phyloP scores from a whole-genome alignment of 2,113 vertebrate genomes.

The Seriola dumerili region DNA sequence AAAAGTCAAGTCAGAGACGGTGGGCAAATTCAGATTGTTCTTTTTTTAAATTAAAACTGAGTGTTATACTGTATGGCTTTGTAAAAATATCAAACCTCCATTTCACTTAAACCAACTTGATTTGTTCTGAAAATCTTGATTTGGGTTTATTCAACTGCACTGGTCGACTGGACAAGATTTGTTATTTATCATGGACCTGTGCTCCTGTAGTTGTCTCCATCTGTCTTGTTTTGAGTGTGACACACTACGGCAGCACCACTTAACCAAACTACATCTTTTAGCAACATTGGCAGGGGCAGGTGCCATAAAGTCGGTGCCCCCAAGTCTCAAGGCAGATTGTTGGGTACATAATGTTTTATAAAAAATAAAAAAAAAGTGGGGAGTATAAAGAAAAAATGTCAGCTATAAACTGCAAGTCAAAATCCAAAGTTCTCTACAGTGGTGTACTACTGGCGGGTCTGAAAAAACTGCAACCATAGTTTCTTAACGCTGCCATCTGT shows the following conservation, averaged over 20 bases:
- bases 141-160: neutral
- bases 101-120: neutral
- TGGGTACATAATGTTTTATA: slow-evolving; percentile 49
- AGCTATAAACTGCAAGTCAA: slow-evolving; percentile 35
- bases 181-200: slow-evolving; percentile 5
- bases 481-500: neutral
- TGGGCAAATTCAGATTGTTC: slow-evolving; percentile 8
- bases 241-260: slow-evolving; percentile 40
- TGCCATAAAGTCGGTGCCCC: slow-evolving; percentile 39
- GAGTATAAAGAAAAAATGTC: slow-evolving; percentile 52
- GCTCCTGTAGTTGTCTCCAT: slow-evolving; percentile 28
- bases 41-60: neutral
- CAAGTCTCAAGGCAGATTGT: slow-evolving; percentile 31
- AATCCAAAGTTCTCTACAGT: slow-evolving; percentile 28
- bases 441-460: neutral
- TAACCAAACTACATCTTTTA: slow-evolving; percentile 61
- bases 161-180: slow-evolving; percentile 2
- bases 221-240: slow-evolving; percentile 45
- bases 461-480: slow-evolving; percentile 2
- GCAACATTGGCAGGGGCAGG: slow-evolving; percentile 37
- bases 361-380: neutral
- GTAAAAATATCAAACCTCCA: slow-evolving; percentile 21
- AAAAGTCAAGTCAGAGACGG: slow-evolving; percentile 18
- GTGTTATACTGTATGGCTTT: slow-evolving; percentile 27
- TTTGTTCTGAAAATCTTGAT: slow-evolving; percentile 6